phyloP scores from a whole-genome alignment of 2,797 vertebrate species.

The Mico argentatus region DNA sequence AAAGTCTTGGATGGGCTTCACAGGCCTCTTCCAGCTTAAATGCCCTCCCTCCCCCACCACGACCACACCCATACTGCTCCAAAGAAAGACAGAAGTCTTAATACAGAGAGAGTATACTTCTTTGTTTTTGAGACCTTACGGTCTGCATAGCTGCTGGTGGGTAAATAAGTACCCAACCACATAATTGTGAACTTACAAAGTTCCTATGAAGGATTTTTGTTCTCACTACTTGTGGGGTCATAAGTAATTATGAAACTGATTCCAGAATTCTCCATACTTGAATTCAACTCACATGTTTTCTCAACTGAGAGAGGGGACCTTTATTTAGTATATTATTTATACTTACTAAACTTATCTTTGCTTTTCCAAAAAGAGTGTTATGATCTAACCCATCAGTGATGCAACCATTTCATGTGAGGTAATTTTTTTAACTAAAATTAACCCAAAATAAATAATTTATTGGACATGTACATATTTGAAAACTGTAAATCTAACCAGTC shows the following conservation, averaged over 20 bases:
- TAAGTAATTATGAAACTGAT: slow-evolving; percentile 61
- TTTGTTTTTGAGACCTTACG: slow-evolving; percentile 42
- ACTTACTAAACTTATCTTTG: slow-evolving; percentile 77
- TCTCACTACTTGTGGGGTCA: slow-evolving; percentile 21
- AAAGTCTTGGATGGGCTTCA: neutral
- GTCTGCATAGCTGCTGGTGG: slow-evolving; percentile 39
- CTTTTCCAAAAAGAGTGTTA: slow-evolving; percentile 80
- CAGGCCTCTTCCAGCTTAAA: slow-evolving; percentile 17
- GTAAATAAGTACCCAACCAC: neutral
- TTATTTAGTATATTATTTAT: slow-evolving; percentile 83
- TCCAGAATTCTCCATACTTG: slow-evolving; percentile 42
- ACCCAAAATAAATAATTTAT: slow-evolving; percentile 78
- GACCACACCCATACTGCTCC: neutral
- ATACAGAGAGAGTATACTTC: neutral
- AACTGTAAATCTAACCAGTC: slow-evolving; percentile 70
- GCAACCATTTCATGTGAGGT: slow-evolving; percentile 76
- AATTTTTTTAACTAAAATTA: slow-evolving; percentile 76
- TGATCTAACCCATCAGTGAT: slow-evolving; percentile 81
- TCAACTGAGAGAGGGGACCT: slow-evolving; percentile 76
- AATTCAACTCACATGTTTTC: slow-evolving; percentile 77
- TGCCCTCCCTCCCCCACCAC: neutral
- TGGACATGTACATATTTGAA: slow-evolving; percentile 77
- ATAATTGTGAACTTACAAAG: neutral
- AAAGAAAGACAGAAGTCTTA: slow-evolving; percentile 14
- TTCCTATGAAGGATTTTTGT: slow-evolving; percentile 35